A percentile compares a stretch with the other conserved stretches of the same genome.
phyloP scores from a whole-genome alignment of 2,113 vertebrate genomes.

The Paramisgurnus dabryanus region DNA sequence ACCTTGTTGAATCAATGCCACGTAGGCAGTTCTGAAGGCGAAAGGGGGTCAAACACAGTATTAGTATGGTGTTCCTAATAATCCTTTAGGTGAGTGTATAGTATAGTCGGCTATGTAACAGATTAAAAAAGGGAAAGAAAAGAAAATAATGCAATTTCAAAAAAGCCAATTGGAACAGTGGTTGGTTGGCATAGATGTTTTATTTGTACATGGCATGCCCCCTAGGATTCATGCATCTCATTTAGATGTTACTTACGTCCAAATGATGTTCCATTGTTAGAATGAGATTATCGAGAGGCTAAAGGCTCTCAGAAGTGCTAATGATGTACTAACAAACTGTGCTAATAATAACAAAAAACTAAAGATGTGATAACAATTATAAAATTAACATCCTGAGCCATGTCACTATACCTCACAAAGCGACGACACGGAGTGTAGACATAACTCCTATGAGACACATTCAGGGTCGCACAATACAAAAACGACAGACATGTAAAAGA shows the following conservation, averaged over 20 bases:
- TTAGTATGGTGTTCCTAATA: too few relatives aligned
- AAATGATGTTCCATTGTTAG: constrained; percentile 10
- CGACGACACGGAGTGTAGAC: constrained; percentile 68
- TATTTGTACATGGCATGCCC: constrained; percentile 42
- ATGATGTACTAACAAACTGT: constrained; percentile 8
- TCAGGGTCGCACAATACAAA: constrained; percentile 58
- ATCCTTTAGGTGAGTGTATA: too few relatives aligned
- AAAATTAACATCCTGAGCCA: constrained; percentile 19
- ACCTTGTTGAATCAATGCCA: too few relatives aligned
- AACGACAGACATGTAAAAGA: constrained; percentile 59
- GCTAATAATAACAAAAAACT: neutral
- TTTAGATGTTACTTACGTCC: neutral
- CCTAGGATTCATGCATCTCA: constrained; percentile 25
- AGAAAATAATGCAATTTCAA: neutral
- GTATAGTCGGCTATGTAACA: too few relatives aligned
- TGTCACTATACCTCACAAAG: constrained; percentile 71
- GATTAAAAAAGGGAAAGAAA: too few relatives aligned
- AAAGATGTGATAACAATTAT: neutral
- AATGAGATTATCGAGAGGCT: neutral
- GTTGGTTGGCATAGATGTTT: constrained; percentile 61
- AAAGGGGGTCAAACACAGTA: too few relatives aligned
- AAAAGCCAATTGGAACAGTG: neutral
- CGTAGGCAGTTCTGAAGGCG: too few relatives aligned
- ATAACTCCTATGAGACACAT: constrained; percentile 70
- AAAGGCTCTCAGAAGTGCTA: neutral